These are phyloP conservation scores for Lepidotrigona ventralis DNA, from an alignment of 1,140 invertebrate species.

Conservation along the genomic window DNA sequence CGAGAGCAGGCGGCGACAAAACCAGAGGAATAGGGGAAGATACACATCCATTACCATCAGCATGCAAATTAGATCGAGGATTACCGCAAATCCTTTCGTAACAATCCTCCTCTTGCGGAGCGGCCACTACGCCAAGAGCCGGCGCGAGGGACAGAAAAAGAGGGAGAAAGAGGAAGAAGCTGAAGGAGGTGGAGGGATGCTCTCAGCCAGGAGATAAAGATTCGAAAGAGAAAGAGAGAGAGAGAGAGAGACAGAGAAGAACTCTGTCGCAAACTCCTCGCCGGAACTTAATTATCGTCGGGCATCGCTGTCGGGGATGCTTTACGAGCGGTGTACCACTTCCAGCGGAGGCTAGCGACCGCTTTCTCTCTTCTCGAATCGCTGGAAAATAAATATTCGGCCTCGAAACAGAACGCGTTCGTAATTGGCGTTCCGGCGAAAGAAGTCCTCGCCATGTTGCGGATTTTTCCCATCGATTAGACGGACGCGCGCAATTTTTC, in stretches of 20 bases:
- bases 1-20: slow-evolving; percentile 65
- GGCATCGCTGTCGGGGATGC: slow-evolving; percentile 64
- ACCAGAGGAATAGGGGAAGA: slow-evolving; percentile 74
- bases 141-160: slow-evolving; percentile 59
- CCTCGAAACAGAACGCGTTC: background rate
- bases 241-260: slow-evolving; percentile 44
- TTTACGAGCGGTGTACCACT: slow-evolving; percentile 22
- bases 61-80: slow-evolving; percentile 80
- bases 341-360: background rate
- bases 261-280: slow-evolving; percentile 73
- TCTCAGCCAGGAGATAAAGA: slow-evolving; percentile 24
- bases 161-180: slow-evolving; percentile 43
- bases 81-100: slow-evolving; percentile 80
- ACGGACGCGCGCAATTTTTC: background rate
- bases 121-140: slow-evolving; percentile 32
- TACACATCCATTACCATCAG: slow-evolving; percentile 80
- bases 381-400: background rate
- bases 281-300: slow-evolving; percentile 78
- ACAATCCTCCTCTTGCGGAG: slow-evolving; percentile 70
- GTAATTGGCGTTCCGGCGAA: background rate
- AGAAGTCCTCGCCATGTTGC: background rate
- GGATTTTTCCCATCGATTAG: background rate
- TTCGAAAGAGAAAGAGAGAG: slow-evolving; percentile 58
- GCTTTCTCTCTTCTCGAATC: background rate
- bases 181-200: background rate